Evolutionary conservation across 2,113 vertebrate genomes (phyloP).

Genomic region (Grus americana): DNA sequence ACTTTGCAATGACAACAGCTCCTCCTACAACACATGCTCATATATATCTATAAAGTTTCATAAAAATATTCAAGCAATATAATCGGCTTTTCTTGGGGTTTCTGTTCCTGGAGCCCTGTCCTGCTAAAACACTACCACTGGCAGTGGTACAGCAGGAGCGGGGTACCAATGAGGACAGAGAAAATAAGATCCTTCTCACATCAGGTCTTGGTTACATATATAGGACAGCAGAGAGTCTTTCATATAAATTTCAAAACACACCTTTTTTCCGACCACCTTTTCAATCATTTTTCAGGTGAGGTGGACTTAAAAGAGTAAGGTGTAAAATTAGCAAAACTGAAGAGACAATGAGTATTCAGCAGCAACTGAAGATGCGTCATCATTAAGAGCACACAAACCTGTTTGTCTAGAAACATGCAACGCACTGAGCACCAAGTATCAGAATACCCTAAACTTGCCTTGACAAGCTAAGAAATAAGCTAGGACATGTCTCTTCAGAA

Average conservation of each 20-base stretch:
- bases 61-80: neutral
- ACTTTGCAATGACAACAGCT: neutral
- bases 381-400: slow-evolving; percentile 24
- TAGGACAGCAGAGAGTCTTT: neutral
- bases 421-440: neutral
- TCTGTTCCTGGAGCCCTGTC: neutral
- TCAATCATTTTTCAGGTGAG: neutral
- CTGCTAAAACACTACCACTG: neutral
- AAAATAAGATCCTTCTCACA: neutral
- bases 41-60: neutral
- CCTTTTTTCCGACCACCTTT: neutral
- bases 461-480: slow-evolving; percentile 14
- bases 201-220: neutral
- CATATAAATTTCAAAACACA: neutral
- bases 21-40: neutral
- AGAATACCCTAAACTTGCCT: slow-evolving; percentile 2
- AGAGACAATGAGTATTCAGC: neutral
- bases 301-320: neutral
- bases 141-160: neutral
- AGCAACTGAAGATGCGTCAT: neutral
- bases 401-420: neutral
- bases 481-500: neutral
- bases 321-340: neutral
- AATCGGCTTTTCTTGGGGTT: neutral
- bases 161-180: neutral